These are phyloP conservation scores for Nothocercus nigrocapillus DNA, from an alignment of 2,113 vertebrate species.

Conservation along the genomic window DNA sequence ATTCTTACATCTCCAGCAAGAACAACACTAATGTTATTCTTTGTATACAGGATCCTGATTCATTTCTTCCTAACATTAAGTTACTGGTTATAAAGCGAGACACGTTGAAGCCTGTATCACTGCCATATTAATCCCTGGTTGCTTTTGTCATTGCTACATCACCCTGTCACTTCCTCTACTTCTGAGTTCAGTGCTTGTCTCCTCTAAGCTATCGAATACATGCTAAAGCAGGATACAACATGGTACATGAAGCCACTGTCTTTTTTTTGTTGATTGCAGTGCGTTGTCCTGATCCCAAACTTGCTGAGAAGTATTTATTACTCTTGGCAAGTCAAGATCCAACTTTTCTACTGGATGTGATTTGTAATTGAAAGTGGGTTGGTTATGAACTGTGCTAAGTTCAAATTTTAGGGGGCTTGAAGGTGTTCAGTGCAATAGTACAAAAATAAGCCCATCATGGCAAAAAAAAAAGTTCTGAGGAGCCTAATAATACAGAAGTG, in stretches of 20 bases:
- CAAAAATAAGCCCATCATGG: neutral
- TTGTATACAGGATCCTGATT: neutral
- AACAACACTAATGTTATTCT: neutral
- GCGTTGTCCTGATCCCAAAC: neutral
- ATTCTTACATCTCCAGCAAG: neutral
- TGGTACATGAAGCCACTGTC: neutral
- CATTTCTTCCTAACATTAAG: neutral
- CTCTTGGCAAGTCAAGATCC: neutral
- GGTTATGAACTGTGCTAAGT: neutral
- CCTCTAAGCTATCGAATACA: neutral
- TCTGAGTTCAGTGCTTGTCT: neutral
- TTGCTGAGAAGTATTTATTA: neutral
- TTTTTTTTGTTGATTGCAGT: neutral
- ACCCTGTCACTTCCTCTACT: neutral
- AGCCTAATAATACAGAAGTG: neutral
- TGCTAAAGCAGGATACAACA: neutral
- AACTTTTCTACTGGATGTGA: rapidly evolving
- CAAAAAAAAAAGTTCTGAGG: neutral
- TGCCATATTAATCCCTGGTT: rapidly evolving
- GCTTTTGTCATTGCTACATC: neutral
- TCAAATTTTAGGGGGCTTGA: neutral
- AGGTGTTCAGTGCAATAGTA: neutral
- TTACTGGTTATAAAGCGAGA: neutral
- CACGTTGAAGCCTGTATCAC: neutral
- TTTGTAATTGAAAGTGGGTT: neutral